Evolutionary conservation across 2,888 invertebrate species (phyloP).

Genomic region (Xylota sylvarum): DNA sequence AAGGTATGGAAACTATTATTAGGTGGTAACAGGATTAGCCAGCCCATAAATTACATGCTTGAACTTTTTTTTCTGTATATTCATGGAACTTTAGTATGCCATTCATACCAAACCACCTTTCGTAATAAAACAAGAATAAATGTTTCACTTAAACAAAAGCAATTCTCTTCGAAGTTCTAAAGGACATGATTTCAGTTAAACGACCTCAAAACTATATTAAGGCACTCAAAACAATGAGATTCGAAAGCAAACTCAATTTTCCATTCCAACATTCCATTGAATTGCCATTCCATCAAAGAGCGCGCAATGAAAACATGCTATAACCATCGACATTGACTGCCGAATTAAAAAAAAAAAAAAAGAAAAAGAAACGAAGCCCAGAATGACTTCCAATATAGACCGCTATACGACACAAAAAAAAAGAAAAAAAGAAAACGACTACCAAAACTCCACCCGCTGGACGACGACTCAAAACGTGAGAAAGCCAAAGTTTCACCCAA

Average conservation of each 20-base stretch:
- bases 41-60: neutral
- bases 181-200: neutral
- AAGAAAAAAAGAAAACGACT: conserved; percentile 2
- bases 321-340: neutral
- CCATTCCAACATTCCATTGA: conserved; percentile 4
- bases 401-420: neutral
- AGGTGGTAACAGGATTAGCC: conserved; percentile 6
- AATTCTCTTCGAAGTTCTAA: neutral
- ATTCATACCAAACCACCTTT: neutral
- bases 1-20: conserved; percentile 7
- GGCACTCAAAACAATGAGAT: neutral
- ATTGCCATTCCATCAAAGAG: conserved; percentile 19
- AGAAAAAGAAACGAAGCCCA: neutral
- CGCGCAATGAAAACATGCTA: conserved; percentile 5
- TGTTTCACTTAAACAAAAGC: neutral
- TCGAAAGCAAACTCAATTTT: neutral
- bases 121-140: neutral
- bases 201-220: conserved; percentile 3
- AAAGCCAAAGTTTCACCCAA: conserved; percentile 27
- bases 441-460: neutral
- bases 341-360: neutral
- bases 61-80: neutral
- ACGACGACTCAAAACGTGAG: conserved; percentile 23
- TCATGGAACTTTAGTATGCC: neutral
- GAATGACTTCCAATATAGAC: conserved; percentile 12